These are phyloP conservation scores for Aleiodes sp. DNA, from an alignment of 1,140 invertebrate genomes.

Conservation along the genomic window DNA sequence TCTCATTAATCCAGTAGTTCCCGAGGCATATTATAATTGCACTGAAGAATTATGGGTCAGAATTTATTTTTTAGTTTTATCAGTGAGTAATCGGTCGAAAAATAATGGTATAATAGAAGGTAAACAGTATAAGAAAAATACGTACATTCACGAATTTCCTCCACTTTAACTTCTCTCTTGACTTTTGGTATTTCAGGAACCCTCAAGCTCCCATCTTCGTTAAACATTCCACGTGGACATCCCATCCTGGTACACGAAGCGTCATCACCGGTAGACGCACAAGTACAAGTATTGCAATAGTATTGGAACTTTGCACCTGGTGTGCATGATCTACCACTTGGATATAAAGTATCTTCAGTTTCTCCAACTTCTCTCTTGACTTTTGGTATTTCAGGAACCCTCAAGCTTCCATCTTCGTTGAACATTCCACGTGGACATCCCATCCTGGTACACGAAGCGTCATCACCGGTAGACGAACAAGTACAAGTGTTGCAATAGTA, in stretches of 20 bases:
- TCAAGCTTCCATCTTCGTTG: neutral
- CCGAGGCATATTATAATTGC: too few species aligned
- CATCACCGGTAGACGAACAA: neutral
- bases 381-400: neutral
- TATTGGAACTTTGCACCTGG: slow-evolving; percentile 5
- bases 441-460: neutral
- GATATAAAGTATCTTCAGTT: neutral
- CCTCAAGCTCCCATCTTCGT: slow-evolving; percentile 18
- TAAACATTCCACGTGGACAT: slow-evolving; percentile 7
- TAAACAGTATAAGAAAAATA: neutral
- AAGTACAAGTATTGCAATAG: slow-evolving; percentile 21
- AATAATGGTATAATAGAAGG: too few species aligned
- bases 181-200: neutral
- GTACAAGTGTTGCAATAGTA: neutral
- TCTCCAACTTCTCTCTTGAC: neutral
- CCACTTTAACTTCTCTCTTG: too few species aligned
- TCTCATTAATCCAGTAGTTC: too few species aligned
- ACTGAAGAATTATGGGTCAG: too few species aligned
- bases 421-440: neutral
- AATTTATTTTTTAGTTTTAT: too few species aligned
- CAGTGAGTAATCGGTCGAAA: too few species aligned
- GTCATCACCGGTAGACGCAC: neutral
- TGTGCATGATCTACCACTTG: neutral
- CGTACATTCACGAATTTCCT: slow-evolving; percentile 20
- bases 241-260: slow-evolving; percentile 16